Percentiles rank a stretch among this genome's conserved stretches.
These are phyloP conservation scores for Agapornis roseicollis DNA, from an alignment of 2,113 vertebrate species.

Conservation along the genomic window DNA sequence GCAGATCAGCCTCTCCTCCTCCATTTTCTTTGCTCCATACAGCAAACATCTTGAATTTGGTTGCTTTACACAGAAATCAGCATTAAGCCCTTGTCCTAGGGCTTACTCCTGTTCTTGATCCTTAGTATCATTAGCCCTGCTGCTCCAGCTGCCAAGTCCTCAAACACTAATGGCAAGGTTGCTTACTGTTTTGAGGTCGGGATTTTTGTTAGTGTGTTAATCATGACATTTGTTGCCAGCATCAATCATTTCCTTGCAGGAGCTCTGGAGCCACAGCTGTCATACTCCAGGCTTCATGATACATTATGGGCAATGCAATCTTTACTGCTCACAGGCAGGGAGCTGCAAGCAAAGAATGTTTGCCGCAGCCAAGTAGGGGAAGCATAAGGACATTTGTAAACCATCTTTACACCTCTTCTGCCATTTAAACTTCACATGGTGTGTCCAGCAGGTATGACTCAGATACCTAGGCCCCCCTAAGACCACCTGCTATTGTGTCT, in stretches of 20 bases:
- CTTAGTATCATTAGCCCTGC: background rate
- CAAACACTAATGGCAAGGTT: background rate
- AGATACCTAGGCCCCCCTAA: background rate
- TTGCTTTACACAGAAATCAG: background rate
- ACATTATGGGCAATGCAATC: background rate
- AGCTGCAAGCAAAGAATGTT: background rate
- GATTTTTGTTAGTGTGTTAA: background rate
- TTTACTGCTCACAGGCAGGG: background rate
- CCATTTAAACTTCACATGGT: background rate
- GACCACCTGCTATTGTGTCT: background rate
- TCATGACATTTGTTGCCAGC: background rate
- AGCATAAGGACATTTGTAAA: background rate
- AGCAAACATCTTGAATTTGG: background rate
- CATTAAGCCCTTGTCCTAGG: background rate
- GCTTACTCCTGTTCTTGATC: background rate
- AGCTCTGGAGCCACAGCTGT: conserved; percentile 6
- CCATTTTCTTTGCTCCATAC: background rate
- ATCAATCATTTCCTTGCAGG: background rate
- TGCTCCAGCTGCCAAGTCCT: background rate
- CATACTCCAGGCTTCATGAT: conserved; percentile 11
- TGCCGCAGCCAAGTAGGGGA: background rate
- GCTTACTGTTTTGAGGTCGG: background rate
- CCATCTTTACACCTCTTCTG: background rate
- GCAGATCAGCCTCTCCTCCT: background rate
- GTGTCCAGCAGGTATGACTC: background rate